Evolutionary conservation across 2,888 invertebrate species (phyloP), one percentile per base, ranked within the genome.

Genomic region (Metallyticus violacea): DNA sequence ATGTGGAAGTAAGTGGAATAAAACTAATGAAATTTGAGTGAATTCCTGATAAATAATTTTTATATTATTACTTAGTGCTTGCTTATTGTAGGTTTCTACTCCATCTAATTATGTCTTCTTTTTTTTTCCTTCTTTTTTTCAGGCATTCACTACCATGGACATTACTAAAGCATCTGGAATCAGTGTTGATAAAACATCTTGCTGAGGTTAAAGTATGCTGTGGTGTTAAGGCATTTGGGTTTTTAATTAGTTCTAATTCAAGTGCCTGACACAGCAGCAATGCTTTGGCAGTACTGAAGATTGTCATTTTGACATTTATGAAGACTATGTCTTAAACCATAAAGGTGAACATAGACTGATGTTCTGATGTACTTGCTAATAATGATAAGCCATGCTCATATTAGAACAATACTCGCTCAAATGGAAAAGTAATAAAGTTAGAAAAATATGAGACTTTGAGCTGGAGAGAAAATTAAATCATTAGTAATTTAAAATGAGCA

Each of bases 131-230:
- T 87, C 77, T 83, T 81, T 85, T 90, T 90, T 89, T 89, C 89
- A 92, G 92, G 89, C 90, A 15, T 92, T 93, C 87, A 93, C 93
- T 1, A 93, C 92, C 2, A 87, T 94, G 89, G 89, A 90, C 77
- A 91, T 93, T 62, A 93, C 93, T 25, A 93, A 94, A 90, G 90
- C 92, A 7, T 93, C 93, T 80, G 93, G 93, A 0, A 89, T 89
- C 0, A 91, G 91, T 87, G 90, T 92, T 1, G 89, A 90, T 26
- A 92, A 92, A 85, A 91, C 92, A 40, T 93, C 93, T 86, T 94
- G 94, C 93, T 94, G 94, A 93, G 93, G 93, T 92, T 94, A 94
- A 89, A 87, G 87, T 77, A 26, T 82, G 86, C 87, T 87, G 86
- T 86, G 82, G 77, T 76, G 85, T 26, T 77, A 85, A 77, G 28